Evolutionary conservation across 2,113 vertebrate genomes (phyloP), one percentile per base, ranked within the genome.

Genomic region (Anhinga anhinga): DNA sequence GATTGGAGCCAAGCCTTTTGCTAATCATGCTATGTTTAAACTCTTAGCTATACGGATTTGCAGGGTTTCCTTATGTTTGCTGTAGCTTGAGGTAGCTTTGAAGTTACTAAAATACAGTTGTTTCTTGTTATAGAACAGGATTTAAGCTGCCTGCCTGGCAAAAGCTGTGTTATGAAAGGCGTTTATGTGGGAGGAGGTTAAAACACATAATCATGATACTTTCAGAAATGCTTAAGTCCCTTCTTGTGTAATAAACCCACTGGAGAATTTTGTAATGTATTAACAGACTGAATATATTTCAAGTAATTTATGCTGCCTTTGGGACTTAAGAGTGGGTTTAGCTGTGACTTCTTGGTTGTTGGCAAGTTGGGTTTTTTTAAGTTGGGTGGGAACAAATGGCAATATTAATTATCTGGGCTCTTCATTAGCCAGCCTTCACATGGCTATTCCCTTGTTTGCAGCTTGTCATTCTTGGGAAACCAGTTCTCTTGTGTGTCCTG

Each of bases 61-160:
- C 82, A 73, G 20, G 4, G 49, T 94, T 97, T 77, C 87, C 91
- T 90, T 88, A 47, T 95, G 96, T 90, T 97, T 98, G 91, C 96
- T 98, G 83, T 90, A 93, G 84, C 90, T 90, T 78, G 92, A 94
- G 38, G 38, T 84, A 50, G 58, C 78, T 73, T 45, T 95, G 66
- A 90, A 79, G 73, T 94, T 93, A 93, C 3, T 84, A 88, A 95
- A 89, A 95, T 84, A 78, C 69, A 82, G 11, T 92, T 96, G 84
- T 97, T 92, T 94, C 77, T 96, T 63, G 69, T 59, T 80, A 30
- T 53, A 59, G 86, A 86, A 63, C 56, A 93, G 81, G 66, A 80
- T 96, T 94, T 95, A 86, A 94, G 47, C 79, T 95, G 52, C 45
- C 78, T 77, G 91, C 45, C 78, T 77, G 91, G 42, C 94, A 96